Conservation (phyloP, 2,888 invertebrate genomes). For the Drosophila paramelanica region DNA sequence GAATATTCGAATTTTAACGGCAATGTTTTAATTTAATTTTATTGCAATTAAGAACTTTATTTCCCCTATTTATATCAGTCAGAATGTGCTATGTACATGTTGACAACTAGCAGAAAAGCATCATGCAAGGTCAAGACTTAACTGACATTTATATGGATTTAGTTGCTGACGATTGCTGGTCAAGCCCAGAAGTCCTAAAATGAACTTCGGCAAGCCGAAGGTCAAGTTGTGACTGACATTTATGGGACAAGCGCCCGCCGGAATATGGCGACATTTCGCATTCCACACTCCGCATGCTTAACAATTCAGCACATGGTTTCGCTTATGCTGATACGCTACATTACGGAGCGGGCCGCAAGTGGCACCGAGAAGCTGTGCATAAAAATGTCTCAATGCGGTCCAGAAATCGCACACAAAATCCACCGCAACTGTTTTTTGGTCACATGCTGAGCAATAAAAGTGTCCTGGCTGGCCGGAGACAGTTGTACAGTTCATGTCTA, state of each 20-base stretch:
- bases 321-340: slow-evolving; percentile 65
- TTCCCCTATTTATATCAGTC: neutral
- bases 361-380: slow-evolving; percentile 42
- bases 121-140: slow-evolving; percentile 60
- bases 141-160: slow-evolving; percentile 62
- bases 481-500: slow-evolving; percentile 70
- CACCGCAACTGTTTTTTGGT: slow-evolving; percentile 76
- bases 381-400: slow-evolving; percentile 59
- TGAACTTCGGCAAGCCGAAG: slow-evolving; percentile 22
- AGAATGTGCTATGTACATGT: slow-evolving; percentile 13
- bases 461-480: slow-evolving; percentile 69
- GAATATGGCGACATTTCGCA: slow-evolving; percentile 47
- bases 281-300: slow-evolving; percentile 54
- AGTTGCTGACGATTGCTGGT: slow-evolving; percentile 38
- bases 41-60: neutral
- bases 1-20: neutral
- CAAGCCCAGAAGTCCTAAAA: slow-evolving; percentile 6
- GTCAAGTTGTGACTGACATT: slow-evolving; percentile 62
- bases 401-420: slow-evolving; percentile 72
- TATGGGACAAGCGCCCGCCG: slow-evolving; percentile 31
- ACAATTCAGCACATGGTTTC: slow-evolving; percentile 73
- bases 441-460: slow-evolving; percentile 76
- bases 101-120: slow-evolving; percentile 21
- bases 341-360: slow-evolving; percentile 12
- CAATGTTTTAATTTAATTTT: no score